phyloP scores from a whole-genome alignment of 1,140 invertebrate species.

The Lepidurus packardi region DNA sequence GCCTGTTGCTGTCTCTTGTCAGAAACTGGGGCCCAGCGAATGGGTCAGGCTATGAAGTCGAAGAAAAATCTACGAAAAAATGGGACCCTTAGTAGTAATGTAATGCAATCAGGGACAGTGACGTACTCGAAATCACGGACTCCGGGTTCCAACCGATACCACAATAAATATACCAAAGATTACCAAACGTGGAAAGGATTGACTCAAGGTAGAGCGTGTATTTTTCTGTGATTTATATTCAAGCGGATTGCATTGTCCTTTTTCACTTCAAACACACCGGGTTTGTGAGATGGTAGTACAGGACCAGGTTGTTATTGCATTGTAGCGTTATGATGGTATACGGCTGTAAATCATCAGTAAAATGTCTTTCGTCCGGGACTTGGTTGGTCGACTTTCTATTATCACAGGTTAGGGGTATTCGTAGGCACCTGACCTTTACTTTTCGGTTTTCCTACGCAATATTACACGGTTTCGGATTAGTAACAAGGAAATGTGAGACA shows the following conservation, averaged over 20 bases:
- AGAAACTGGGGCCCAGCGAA: background rate
- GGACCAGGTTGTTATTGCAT: too few species aligned
- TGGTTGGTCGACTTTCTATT: background rate
- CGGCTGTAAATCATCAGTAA: too few species aligned
- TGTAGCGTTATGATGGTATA: too few species aligned
- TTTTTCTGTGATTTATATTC: background rate
- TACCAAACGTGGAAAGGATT: background rate
- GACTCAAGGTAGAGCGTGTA: background rate
- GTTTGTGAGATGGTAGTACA: too few species aligned
- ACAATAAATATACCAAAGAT: constrained; percentile 8
- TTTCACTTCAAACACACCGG: too few species aligned
- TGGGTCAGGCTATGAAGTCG: background rate
- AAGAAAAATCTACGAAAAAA: background rate
- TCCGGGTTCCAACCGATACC: background rate
- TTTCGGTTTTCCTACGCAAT: background rate
- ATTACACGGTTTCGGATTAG: constrained; percentile 11
- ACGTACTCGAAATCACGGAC: background rate
- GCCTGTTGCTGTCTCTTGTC: background rate
- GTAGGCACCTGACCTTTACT: background rate
- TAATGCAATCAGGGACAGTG: background rate
- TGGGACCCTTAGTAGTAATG: background rate
- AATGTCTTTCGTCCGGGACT: too few species aligned
- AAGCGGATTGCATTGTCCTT: too few species aligned
- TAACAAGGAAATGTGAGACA: background rate
- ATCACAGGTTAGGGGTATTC: background rate